phyloP scores from a whole-genome alignment of 2,888 invertebrate species.

The Graphium colonna region DNA sequence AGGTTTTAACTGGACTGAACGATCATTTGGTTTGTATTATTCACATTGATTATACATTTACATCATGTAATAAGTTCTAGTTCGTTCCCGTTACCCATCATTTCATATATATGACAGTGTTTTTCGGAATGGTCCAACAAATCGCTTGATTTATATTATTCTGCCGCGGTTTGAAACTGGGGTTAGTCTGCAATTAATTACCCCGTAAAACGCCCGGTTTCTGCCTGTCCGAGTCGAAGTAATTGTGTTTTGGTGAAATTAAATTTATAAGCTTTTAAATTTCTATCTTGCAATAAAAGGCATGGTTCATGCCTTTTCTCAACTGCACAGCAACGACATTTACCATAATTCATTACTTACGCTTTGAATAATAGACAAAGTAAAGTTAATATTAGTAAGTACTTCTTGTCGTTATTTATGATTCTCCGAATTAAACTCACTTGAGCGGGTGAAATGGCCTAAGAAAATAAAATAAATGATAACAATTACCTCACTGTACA shows the following conservation, averaged over 20 bases:
- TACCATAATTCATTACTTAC: slow-evolving; percentile 7
- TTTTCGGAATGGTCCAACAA: slow-evolving; percentile 14
- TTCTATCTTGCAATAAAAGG: slow-evolving; percentile 19
- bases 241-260: slow-evolving; percentile 21
- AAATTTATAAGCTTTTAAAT: slow-evolving; percentile 21
- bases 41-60: too few species aligned
- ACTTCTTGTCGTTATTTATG: background rate
- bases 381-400: background rate
- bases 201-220: slow-evolving; percentile 22
- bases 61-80: too few species aligned
- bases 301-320: slow-evolving; percentile 12
- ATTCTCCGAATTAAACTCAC: too few species aligned
- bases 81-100: background rate
- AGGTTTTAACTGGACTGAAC: too few species aligned
- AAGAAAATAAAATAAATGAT: too few species aligned
- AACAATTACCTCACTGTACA: too few species aligned
- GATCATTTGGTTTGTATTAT: too few species aligned
- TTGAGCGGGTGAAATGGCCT: too few species aligned
- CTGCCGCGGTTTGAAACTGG: slow-evolving; percentile 9
- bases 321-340: slow-evolving; percentile 14
- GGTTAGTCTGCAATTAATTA: slow-evolving; percentile 22
- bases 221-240: slow-evolving; percentile 17
- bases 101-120: slow-evolving; percentile 8
- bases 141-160: slow-evolving; percentile 21
- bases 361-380: slow-evolving; percentile 3